These are phyloP conservation scores for Tenrec ecaudatus DNA, from an alignment of 2,113 vertebrate genomes.

Conservation along the genomic window DNA sequence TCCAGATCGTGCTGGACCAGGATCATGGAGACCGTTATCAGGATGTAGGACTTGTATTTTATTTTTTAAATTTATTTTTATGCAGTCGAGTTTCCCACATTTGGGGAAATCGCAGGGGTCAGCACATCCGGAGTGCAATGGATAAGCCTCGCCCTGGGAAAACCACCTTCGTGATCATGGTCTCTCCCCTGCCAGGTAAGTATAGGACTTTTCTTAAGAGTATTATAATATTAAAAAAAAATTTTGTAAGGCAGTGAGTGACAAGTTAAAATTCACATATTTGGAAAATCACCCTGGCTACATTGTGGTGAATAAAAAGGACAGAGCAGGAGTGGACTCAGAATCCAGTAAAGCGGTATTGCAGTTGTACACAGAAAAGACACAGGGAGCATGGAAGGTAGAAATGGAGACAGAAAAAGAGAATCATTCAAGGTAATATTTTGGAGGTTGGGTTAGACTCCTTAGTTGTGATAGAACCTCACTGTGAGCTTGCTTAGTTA, in stretches of 20 bases:
- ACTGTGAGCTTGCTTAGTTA: slow-evolving; percentile 50
- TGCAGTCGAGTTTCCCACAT: no score
- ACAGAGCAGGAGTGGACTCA: slow-evolving; percentile 8
- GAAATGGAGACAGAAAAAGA: slow-evolving; percentile 28
- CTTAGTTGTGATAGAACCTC: slow-evolving; percentile 36
- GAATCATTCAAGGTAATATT: slow-evolving; percentile 29
- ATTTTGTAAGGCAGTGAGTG: not conserved
- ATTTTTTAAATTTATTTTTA: no score
- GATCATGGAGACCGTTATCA: not conserved
- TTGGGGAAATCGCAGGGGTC: no score
- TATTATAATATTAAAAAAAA: slow-evolving; percentile 38
- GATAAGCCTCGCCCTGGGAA: no score
- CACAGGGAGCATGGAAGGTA: not conserved
- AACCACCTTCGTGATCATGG: no score
- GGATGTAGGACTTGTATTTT: not conserved
- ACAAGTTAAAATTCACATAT: slow-evolving; percentile 16
- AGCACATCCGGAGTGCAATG: no score
- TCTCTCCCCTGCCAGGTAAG: no score
- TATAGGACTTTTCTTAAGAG: slow-evolving; percentile 13
- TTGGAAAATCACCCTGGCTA: slow-evolving; percentile 29
- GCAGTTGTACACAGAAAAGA: not conserved
- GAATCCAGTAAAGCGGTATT: not conserved
- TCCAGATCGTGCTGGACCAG: not conserved
- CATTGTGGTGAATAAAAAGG: slow-evolving; percentile 43
- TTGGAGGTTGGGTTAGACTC: slow-evolving; percentile 17